Conservation (phyloP, 2,797 vertebrate genomes). For the Chloroceryle amazona region DNA sequence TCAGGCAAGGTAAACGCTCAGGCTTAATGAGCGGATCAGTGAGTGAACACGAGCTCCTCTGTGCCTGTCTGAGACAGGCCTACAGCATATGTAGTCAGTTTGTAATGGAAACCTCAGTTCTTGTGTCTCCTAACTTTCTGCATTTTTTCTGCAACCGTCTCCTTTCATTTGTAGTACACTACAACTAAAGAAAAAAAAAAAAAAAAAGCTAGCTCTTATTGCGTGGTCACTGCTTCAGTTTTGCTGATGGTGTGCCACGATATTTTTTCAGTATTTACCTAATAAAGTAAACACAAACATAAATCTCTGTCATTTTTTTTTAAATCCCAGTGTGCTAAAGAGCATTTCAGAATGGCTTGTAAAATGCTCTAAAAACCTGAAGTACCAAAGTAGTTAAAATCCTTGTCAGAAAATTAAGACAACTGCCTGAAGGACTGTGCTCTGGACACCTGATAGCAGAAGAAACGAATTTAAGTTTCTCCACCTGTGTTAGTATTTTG, state of each 20-base stretch:
- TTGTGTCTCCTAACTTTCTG: not conserved
- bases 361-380: not conserved
- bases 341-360: not conserved
- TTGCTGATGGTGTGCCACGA: not conserved
- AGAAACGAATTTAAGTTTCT: slow-evolving; percentile 54
- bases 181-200: not conserved
- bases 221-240: not conserved
- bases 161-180: not conserved
- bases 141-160: not conserved
- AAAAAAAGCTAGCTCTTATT: not conserved
- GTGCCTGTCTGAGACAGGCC: not conserved
- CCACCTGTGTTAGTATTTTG: slow-evolving; percentile 55
- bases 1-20: not conserved
- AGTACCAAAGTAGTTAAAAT: not conserved
- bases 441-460: slow-evolving; percentile 31
- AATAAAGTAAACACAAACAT: not conserved
- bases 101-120: not conserved
- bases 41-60: not conserved
- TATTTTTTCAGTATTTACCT: not conserved
- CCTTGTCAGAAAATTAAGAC: not conserved
- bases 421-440: not conserved
- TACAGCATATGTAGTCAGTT: not conserved
- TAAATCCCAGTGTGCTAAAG: not conserved
- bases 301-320: slow-evolving; percentile 38
- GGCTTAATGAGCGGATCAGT: not conserved